phyloP scores from a whole-genome alignment of 2,797 vertebrate species.

The Gila robusta region DNA sequence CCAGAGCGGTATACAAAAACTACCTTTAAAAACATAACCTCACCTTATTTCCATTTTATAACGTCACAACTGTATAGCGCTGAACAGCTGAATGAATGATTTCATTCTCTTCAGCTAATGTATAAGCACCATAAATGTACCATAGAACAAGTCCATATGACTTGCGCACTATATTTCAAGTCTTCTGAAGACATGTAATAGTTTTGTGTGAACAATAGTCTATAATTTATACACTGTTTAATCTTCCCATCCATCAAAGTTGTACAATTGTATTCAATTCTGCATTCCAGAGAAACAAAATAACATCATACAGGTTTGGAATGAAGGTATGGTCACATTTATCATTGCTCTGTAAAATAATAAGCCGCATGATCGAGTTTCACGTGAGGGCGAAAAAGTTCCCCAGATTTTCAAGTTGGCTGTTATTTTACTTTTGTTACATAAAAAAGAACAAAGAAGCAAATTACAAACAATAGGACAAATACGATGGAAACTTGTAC shows the following conservation, averaged over 20 bases:
- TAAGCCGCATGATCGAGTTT: no score
- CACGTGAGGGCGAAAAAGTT: no score
- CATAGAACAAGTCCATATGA: not conserved
- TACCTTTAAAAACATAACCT: slow-evolving; percentile 3
- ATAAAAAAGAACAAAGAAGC: no score
- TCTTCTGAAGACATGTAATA: no score
- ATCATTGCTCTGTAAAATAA: not conserved
- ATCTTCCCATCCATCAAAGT: not conserved
- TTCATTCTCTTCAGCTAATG: not conserved
- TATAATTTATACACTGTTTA: not conserved
- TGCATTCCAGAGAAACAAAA: not conserved
- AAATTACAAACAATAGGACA: no score
- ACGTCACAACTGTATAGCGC: not conserved
- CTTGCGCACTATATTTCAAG: not conserved
- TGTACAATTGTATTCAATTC: not conserved
- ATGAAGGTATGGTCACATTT: not conserved
- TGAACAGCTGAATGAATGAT: not conserved
- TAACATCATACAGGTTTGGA: not conserved
- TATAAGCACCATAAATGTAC: not conserved
- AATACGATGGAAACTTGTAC: no score
- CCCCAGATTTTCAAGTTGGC: no score
- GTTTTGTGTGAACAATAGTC: not conserved
- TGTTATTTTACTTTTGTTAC: no score
- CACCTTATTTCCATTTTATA: slow-evolving; percentile 15
- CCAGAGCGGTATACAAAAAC: not conserved